Evolutionary conservation across 2,797 vertebrate species (phyloP).

Genomic region (Macrochelys suwanniensis): DNA sequence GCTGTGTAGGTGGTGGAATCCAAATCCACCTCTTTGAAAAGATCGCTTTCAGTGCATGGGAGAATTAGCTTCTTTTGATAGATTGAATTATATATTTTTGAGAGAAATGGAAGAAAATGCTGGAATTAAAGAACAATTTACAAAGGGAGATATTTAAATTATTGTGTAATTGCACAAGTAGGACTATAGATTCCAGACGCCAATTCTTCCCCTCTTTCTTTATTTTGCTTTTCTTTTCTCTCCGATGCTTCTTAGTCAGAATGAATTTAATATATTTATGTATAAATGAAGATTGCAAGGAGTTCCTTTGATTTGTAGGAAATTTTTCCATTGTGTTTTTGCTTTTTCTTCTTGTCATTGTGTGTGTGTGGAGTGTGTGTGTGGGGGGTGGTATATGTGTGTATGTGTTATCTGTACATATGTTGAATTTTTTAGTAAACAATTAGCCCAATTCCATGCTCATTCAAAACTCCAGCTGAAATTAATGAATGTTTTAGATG

Average conservation of each 20-base stretch:
- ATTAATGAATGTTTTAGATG: neutral
- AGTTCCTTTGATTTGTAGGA: neutral
- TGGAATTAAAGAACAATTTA: neutral
- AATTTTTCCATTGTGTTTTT: neutral
- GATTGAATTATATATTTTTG: neutral
- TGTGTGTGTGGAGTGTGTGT: neutral
- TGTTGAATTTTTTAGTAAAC: neutral
- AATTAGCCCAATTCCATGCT: neutral
- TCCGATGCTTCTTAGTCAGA: neutral
- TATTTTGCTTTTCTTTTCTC: neutral
- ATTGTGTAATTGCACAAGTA: neutral
- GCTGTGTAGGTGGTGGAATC: neutral
- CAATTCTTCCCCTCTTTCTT: neutral
- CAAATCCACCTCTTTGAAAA: neutral
- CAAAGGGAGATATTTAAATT: neutral
- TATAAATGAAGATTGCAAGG: neutral
- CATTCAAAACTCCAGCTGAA: neutral
- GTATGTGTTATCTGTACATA: too few relatives aligned
- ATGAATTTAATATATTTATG: neutral
- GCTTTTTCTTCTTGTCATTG: neutral
- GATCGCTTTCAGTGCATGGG: neutral
- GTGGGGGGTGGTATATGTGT: too few relatives aligned
- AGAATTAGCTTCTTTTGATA: neutral
- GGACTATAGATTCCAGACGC: neutral
- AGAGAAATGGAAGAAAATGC: slow-evolving; percentile 13